phyloP scores from a whole-genome alignment of 2,888 invertebrate species.

The Reticulitermes lucifugus region DNA sequence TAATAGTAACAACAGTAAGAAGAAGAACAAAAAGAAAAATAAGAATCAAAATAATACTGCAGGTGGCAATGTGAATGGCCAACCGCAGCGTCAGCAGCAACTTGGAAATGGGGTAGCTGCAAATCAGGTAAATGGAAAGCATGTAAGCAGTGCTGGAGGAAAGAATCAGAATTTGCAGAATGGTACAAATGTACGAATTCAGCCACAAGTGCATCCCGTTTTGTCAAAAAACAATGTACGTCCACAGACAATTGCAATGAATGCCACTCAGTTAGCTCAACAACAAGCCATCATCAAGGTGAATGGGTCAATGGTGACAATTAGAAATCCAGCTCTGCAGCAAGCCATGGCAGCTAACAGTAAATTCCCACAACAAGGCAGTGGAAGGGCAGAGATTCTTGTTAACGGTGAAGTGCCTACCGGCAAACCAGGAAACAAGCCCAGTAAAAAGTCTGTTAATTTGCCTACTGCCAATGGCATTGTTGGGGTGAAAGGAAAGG shows the following conservation, averaged over 20 bases:
- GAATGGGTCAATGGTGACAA: slow-evolving; percentile 84
- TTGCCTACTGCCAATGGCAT: slow-evolving; percentile 50
- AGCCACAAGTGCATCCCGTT: slow-evolving; percentile 15
- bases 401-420: slow-evolving; percentile 59
- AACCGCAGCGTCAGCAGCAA: slow-evolving; percentile 36
- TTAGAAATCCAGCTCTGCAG: slow-evolving; percentile 78
- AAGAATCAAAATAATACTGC: slow-evolving; percentile 56
- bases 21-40: slow-evolving; percentile 64
- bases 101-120: slow-evolving; percentile 11
- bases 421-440: slow-evolving; percentile 60
- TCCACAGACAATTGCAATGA: slow-evolving; percentile 14
- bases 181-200: slow-evolving; percentile 2
- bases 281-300: slow-evolving; percentile 73
- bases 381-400: slow-evolving; percentile 58
- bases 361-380: slow-evolving; percentile 57
- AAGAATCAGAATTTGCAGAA: slow-evolving; percentile 37
- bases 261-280: slow-evolving; percentile 59
- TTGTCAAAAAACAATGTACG: slow-evolving; percentile 10
- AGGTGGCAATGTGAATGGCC: slow-evolving; percentile 45
- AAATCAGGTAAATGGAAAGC: slow-evolving; percentile 38
- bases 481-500: slow-evolving; percentile 50
- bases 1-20: slow-evolving; percentile 69
- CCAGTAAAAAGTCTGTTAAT: slow-evolving; percentile 60
- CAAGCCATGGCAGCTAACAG: slow-evolving; percentile 61
- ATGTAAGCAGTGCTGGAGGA: not conserved